phyloP scores from a whole-genome alignment of 2,888 invertebrate genomes.

The Formica aserva region DNA sequence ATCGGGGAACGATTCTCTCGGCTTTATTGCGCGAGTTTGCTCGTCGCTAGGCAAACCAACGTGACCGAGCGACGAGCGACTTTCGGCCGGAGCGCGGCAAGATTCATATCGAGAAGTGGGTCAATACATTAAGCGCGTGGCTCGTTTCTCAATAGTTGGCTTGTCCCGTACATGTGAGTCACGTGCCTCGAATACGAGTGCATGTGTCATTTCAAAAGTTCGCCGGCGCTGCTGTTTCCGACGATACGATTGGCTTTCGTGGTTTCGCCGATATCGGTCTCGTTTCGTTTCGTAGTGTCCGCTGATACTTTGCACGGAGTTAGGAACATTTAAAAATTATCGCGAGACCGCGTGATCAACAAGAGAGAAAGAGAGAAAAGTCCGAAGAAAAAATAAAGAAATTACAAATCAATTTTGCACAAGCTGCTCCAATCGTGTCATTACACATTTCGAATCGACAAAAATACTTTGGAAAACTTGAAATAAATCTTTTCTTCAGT shows the following conservation, averaged over 20 bases:
- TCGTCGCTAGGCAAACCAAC: constrained; percentile 58
- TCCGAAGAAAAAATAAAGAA: not conserved
- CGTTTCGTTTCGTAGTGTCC: not conserved
- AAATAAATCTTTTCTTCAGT: not conserved
- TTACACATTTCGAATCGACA: not conserved
- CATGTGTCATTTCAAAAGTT: constrained; percentile 72
- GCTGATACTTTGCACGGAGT: constrained; percentile 51
- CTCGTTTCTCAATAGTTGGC: constrained; percentile 71
- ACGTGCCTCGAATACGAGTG: constrained; percentile 70
- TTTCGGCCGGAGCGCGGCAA: constrained; percentile 64
- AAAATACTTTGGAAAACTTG: not conserved
- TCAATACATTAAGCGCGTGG: constrained; percentile 76
- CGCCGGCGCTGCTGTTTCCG: constrained; percentile 38
- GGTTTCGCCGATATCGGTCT: constrained; percentile 51
- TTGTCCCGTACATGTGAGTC: constrained; percentile 62
- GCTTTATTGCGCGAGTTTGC: constrained; percentile 73
- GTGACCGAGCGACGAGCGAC: constrained; percentile 58
- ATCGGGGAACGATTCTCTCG: constrained; percentile 64
- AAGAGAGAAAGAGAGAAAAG: not conserved
- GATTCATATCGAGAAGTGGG: constrained; percentile 77
- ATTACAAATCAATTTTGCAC: not conserved
- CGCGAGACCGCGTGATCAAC: constrained; percentile 49
- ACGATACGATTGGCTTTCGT: constrained; percentile 65
- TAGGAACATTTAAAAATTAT: constrained; percentile 56
- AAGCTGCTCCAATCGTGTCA: not conserved